Evolutionary conservation across 2,888 invertebrate species (phyloP), one percentile per base, ranked within the genome.

Genomic region (Tricholauxania praeusta): DNA sequence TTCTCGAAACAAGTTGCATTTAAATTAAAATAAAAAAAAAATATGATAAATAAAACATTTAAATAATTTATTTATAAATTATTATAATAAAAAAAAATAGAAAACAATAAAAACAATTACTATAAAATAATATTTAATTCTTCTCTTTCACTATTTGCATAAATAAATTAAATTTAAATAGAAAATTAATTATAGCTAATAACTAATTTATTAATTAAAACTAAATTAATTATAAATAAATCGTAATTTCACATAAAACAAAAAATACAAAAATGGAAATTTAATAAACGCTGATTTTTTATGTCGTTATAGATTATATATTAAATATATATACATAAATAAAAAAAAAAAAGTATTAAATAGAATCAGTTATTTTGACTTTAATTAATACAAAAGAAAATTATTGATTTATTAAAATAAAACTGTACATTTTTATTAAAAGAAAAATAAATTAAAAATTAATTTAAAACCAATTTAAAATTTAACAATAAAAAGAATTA

Each of bases 1-100:
- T 82, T 79, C 80, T 81, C 79, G 79, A 80, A 83, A 82, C 80
- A 82, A 83, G 83, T 82, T 83, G 82, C 82, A 82, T 83, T 83
- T 82, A 82, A 82, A 81, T 60, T 57, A 57, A 62, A 63, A 70
- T 39, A 63, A 69, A 49, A 70, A 55, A 67, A 73, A 73, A 66
- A 68, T 14, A 71, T 39, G 39, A 10, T n/a, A n/a, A 39, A 10
- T 8, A 80, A 82, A 80, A 82, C 82, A 82, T 83, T 82, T 81
- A 80, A 81, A 82, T 79, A 82, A 80, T 81, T 83, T 80, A 82
- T 79, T 79, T 81, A 82, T 79, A 78, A 80, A 78, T 78, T 79
- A 72, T 71, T 60, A 76, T 75, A 79, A 76, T 51, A 77, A 76
- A 77, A 78, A 72, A 60, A 63, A 77, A 71, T 72, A 72, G 64